Base-by-base conservation (phyloP, 2,113 vertebrate genomes). In the Aptenodytes forsteri region DNA sequence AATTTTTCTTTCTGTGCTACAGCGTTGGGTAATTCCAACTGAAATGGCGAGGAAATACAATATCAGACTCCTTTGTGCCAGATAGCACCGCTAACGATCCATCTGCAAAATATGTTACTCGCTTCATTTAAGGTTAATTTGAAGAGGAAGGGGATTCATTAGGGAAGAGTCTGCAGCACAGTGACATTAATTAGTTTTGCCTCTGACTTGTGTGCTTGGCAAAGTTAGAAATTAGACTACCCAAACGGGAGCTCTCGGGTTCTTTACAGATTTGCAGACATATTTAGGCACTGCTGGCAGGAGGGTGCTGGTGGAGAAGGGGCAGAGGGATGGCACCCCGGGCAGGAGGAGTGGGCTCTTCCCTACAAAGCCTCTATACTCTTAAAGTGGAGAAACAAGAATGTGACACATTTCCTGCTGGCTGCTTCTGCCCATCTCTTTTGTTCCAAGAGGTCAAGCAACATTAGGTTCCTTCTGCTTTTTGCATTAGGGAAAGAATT, bases 131-230 rank as follows among this genome's bases (percentile, higher is more conserved):
- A 79, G 70, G 59, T 78, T 87, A 65, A 85, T 87, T 85, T 81
- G 58, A 81, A 59, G 86, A 88, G 70, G 86, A 92, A 59, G 38
- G 65, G 79, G 73, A 78, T 88, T 87, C 91, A 78, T 92, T 66
- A 89, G 61, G 66, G 71, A 73, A 62, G 58, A 69, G 22, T 38
- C 47, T 75, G 65, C 61, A 83, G 66, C 70, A 82, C 72, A 73
- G 44, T 38, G 89, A 56, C 65, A 50, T 72, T 92, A 87, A 82
- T 65, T 82, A 85, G 65, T 34, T 92, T 90, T 95, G 83, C 70
- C 70, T 92, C 79, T 92, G 69, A 88, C 49, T 66, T 32, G 25
- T 25, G 64, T 49, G 59, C 83, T 87, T 82, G 75, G 79, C 55
- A 56, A 76, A 69, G 79, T 16, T 36, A 49, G 49, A 69, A 85